Evolutionary conservation across 2,888 invertebrate genomes (phyloP), one percentile per base, ranked within the genome.

Genomic region (Acanthacorydalis orientalis): DNA sequence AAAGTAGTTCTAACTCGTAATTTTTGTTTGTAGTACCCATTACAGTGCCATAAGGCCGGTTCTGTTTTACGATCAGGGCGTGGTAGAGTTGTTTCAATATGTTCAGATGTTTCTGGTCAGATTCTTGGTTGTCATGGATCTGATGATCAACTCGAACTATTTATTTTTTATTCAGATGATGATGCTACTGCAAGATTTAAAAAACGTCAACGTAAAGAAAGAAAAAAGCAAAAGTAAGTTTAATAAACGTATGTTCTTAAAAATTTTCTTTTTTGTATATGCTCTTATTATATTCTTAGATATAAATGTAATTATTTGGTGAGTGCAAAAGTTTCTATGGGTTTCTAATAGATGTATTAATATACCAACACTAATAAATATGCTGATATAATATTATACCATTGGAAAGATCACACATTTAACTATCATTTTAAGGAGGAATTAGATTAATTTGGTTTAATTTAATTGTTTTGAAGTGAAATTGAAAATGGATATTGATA

Each of bases 91-190:
- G 77, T 83, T 0, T 79, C 81, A 16, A 69, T 95, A 57, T 68
- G 72, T 12, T 72, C 78, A 1, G 91, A 95, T 64, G 64, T 70
- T 1, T 77, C 82, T 15, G 80, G 83, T 52, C 74, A 75, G 51
- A 65, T 90, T 15, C 60, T 96, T 3, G 80, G 78, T 1, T 89
- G 89, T 61, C 85, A 88, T 60, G 93, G 93, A 2, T 80, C 78
- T 10, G 88, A 91, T 57, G 76, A 78, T 47, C 65, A 75, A 23
- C 67, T 96, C 12, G 96, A 97, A 67, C 64, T 89, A 47, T 96
- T 90, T 61, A 71, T 78, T 39, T 80, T 97, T 55, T 78, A 84
- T 57, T 67, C 79, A 0, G 78, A 84, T 15, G 80, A 83, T 10
- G 86, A 90, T 57, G 78, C 85, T 0, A 73, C 75, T 51, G 65